These are phyloP conservation scores for Sycobia sp. DNA, from an alignment of 1,140 invertebrate species.

Conservation along the genomic window DNA sequence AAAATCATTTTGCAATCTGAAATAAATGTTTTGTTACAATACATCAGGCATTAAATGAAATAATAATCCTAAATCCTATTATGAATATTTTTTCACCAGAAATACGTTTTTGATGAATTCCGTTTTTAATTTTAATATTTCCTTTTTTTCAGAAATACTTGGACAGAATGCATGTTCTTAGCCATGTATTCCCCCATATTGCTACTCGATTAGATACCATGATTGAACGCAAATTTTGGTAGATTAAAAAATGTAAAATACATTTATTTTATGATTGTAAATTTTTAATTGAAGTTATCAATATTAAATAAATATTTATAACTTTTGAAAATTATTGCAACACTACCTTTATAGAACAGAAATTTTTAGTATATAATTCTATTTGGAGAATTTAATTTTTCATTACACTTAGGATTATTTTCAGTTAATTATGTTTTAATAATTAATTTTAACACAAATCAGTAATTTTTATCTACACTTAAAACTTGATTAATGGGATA, in stretches of 20 bases:
- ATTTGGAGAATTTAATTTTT: too few species aligned
- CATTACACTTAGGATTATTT: too few species aligned
- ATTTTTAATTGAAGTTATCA: background rate
- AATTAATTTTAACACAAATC: too few species aligned
- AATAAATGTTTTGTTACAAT: conserved; percentile 4
- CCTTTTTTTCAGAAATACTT: conserved; percentile 53
- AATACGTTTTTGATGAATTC: too few species aligned
- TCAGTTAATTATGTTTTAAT: too few species aligned
- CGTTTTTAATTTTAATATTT: background rate
- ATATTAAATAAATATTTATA: too few species aligned
- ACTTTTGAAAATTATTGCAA: too few species aligned
- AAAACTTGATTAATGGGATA: too few species aligned
- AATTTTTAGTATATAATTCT: too few species aligned
- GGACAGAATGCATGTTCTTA: conserved; percentile 54
- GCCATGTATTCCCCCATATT: conserved; percentile 49
- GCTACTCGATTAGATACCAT: conserved; percentile 46
- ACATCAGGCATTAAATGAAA: too few species aligned
- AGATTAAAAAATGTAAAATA: conserved; percentile 5
- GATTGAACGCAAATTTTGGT: conserved; percentile 48
- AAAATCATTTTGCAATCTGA: conserved; percentile 9
- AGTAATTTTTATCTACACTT: too few species aligned
- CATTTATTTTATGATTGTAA: conserved; percentile 26
- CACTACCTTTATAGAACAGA: too few species aligned
- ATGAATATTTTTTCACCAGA: background rate
- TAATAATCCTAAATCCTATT: background rate